Evolutionary conservation across 2,888 invertebrate genomes (phyloP).

Genomic region (Ctena decussata): DNA sequence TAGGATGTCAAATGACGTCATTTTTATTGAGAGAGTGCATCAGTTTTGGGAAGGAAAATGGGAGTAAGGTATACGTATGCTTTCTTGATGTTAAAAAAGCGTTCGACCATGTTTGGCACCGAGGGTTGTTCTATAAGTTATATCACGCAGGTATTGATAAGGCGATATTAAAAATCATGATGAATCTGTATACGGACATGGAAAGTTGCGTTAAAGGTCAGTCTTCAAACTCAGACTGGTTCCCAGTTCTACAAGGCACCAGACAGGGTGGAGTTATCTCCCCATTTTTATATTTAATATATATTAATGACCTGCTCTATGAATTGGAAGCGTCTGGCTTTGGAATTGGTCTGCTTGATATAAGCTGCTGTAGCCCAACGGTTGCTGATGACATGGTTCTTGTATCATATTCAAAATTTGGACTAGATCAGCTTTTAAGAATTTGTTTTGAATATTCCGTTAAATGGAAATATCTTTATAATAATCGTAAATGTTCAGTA

Average conservation of each 20-base stretch:
- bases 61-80: constrained; percentile 7
- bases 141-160: neutral
- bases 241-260: neutral
- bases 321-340: neutral
- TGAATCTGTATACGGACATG: neutral
- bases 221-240: neutral
- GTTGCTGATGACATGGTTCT: constrained; percentile 17
- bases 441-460: neutral
- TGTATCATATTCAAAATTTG: neutral
- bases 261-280: constrained; percentile 11
- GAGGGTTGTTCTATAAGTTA: neutral
- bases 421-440: neutral
- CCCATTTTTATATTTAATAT: constrained; percentile 5
- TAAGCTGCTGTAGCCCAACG: constrained; percentile 3
- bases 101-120: constrained; percentile 7
- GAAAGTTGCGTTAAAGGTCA: neutral
- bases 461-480: neutral
- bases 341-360: neutral
- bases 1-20: constrained; percentile 25
- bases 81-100: constrained; percentile 15
- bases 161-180: constrained; percentile 10
- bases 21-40: constrained; percentile 12
- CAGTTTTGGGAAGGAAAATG: neutral
- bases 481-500: neutral
- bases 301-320: neutral